phyloP scores from a whole-genome alignment of 1,140 invertebrate species.

The Euwallacea fornicatus region DNA sequence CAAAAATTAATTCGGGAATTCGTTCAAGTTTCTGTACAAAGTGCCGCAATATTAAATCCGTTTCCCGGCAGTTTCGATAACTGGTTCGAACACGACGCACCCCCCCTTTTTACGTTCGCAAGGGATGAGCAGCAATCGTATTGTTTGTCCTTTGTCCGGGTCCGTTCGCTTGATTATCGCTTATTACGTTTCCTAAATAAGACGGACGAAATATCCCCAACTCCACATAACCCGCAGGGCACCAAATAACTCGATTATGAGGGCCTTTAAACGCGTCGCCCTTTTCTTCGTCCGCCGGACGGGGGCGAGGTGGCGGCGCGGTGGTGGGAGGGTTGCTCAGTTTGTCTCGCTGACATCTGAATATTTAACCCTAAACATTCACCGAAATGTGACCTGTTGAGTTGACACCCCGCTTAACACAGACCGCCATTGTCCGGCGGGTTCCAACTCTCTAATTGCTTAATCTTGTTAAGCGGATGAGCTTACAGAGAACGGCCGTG shows the following conservation, averaged over 20 bases:
- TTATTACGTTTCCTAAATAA: constrained; percentile 6
- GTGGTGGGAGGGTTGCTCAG: no score
- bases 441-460: constrained; percentile 9
- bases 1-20: constrained; percentile 17
- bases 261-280: neutral
- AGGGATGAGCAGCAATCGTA: no score
- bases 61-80: no score
- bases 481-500: constrained; percentile 12
- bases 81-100: neutral
- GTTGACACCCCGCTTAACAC: constrained; percentile 8
- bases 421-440: neutral
- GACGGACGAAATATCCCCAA: neutral
- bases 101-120: neutral
- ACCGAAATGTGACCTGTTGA: constrained; percentile 20
- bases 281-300: neutral
- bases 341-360: neutral
- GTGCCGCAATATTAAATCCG: no score
- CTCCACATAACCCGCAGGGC: no score
- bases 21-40: neutral
- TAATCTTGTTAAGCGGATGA: constrained; percentile 24
- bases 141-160: neutral
- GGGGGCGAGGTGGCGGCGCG: neutral
- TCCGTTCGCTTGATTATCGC: neutral
- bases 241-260: no score
- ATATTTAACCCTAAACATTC: constrained; percentile 4